Conservation (phyloP, 2,797 vertebrate species). For the Danionella dracula region DNA sequence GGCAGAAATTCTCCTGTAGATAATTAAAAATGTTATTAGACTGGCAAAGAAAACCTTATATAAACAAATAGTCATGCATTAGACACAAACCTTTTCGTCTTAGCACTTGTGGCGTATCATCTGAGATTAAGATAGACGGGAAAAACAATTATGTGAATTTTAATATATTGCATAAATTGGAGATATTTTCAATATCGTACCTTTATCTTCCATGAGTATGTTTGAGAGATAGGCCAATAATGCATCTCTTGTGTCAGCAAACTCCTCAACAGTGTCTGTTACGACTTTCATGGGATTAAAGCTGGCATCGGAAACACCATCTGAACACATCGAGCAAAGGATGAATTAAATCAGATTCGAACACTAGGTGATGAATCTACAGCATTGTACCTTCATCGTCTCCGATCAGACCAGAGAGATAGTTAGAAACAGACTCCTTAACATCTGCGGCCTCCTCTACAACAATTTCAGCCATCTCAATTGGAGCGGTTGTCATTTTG, state of each 20-base stretch:
- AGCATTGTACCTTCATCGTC: conserved; percentile 56
- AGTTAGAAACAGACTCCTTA: conserved; percentile 48
- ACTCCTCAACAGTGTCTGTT: conserved; percentile 61
- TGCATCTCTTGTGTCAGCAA: conserved; percentile 64
- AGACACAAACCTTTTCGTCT: conserved; percentile 61
- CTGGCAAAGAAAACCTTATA: too few species aligned
- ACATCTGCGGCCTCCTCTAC: conserved; percentile 56
- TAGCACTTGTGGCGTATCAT: conserved; percentile 54
- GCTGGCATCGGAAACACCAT: conserved; percentile 58
- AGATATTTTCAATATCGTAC: conserved; percentile 40
- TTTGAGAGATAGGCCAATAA: conserved; percentile 65
- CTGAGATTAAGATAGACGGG: conserved; percentile 40
- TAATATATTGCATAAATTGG: not conserved
- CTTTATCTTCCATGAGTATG: conserved; percentile 63
- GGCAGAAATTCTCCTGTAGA: conserved; percentile 65
- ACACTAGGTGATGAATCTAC: not conserved
- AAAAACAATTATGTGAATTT: not conserved
- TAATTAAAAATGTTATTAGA: too few species aligned
- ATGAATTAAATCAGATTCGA: not conserved
- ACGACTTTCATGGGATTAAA: conserved; percentile 68
- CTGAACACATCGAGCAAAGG: conserved; percentile 31
- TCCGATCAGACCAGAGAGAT: conserved; percentile 48
- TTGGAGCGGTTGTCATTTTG: conserved; percentile 56
- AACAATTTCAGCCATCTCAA: conserved; percentile 48
- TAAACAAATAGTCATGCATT: too few species aligned